Conservation (phyloP, 2,797 vertebrate genomes). For the Apodemus agrarius region DNA sequence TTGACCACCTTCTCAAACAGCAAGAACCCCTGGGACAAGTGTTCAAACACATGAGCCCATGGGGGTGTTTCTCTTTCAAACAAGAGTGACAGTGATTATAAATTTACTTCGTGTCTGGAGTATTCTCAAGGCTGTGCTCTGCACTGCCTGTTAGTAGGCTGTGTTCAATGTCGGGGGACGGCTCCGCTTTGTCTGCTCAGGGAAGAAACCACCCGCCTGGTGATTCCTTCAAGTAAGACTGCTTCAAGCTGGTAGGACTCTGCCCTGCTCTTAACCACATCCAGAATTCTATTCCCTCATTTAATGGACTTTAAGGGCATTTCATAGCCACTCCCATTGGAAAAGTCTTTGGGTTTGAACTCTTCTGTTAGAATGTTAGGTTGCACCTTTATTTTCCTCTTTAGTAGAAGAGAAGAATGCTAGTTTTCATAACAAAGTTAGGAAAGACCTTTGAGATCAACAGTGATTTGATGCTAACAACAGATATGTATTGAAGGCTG, state of each 20-base stretch:
- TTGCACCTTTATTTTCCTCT: background rate
- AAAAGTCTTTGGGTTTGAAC: slow-evolving; percentile 6
- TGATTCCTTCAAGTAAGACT: background rate
- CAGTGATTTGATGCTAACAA: background rate
- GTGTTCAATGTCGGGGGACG: background rate
- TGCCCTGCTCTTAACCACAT: background rate
- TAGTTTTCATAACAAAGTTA: background rate
- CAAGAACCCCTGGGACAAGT: background rate
- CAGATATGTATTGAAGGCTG: background rate
- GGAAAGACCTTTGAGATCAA: background rate
- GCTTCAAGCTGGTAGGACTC: background rate
- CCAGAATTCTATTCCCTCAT: background rate
- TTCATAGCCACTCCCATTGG: background rate
- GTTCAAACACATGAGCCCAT: background rate
- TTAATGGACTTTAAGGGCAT: background rate
- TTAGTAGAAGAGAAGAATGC: background rate
- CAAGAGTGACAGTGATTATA: background rate
- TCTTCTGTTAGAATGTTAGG: background rate
- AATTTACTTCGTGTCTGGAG: background rate
- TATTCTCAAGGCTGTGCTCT: background rate
- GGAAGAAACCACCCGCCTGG: background rate
- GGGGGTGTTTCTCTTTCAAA: background rate
- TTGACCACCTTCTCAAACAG: background rate
- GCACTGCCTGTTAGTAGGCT: background rate
- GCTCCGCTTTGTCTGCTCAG: background rate